These are phyloP conservation scores for Cynopterus sphinx DNA, from an alignment of 2,797 vertebrate genomes.

Conservation along the genomic window DNA sequence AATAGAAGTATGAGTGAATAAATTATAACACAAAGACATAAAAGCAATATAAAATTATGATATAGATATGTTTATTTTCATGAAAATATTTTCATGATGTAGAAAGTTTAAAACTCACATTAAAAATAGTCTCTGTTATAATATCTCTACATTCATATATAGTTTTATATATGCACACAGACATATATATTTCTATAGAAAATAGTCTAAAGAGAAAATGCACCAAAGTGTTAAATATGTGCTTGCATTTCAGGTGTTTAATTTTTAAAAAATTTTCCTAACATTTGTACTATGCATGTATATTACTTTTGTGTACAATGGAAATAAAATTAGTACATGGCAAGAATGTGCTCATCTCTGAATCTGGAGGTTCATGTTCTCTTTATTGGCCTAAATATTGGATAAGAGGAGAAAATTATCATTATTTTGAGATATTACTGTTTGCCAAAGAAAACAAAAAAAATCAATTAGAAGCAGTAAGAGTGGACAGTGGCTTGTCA, in stretches of 20 bases:
- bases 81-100: background rate
- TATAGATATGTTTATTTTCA: background rate
- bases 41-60: background rate
- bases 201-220: background rate
- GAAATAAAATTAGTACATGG: background rate
- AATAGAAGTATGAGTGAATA: background rate
- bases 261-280: background rate
- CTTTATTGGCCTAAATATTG: background rate
- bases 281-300: background rate
- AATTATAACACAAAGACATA: background rate
- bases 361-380: background rate
- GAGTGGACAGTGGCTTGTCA: background rate
- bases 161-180: background rate
- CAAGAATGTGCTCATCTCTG: background rate
- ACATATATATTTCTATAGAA: background rate
- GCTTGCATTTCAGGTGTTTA: background rate
- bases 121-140: background rate
- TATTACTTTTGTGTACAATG: background rate
- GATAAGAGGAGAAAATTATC: background rate
- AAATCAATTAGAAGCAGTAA: background rate
- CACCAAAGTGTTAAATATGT: background rate
- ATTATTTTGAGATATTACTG: background rate
- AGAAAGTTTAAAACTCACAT: background rate
- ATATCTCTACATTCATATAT: background rate
- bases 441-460: slow-evolving; percentile 42